Conservation (phyloP, 2,797 vertebrate genomes). For the Poliocrania exsul region DNA sequence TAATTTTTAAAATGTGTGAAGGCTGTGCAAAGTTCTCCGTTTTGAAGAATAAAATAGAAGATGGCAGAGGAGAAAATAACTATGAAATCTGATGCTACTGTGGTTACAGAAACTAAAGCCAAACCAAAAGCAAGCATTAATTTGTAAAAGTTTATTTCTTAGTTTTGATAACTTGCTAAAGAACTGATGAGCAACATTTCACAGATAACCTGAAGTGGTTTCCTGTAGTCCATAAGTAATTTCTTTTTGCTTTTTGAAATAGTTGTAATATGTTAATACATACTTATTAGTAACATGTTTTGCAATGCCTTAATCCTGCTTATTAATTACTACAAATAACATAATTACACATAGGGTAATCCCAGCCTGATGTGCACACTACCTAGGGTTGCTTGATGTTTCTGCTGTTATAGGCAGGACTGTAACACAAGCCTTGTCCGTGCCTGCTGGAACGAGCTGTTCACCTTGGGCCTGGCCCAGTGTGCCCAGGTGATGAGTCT, state of each 20-base stretch:
- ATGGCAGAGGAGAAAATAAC: neutral
- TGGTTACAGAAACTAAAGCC: neutral
- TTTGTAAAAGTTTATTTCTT: neutral
- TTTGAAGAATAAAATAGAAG: neutral
- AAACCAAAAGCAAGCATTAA: neutral
- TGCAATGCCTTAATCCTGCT: neutral
- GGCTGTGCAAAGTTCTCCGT: neutral
- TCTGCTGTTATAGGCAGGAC: slow-evolving; percentile 85
- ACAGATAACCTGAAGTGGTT: neutral
- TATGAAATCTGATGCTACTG: neutral
- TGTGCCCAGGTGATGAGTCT: slow-evolving; percentile 97
- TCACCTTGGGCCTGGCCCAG: slow-evolving; percentile 94
- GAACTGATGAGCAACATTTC: neutral
- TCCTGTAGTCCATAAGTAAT: neutral
- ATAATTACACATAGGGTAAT: neutral
- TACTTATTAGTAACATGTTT: neutral
- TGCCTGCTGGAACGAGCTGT: slow-evolving; percentile 98
- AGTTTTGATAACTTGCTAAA: neutral
- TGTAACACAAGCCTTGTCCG: slow-evolving; percentile 94
- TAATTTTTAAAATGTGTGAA: neutral
- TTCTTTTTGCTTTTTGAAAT: neutral
- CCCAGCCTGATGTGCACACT: neutral
- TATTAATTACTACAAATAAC: neutral
- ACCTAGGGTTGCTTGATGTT: neutral
- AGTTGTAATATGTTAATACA: neutral